phyloP scores from a whole-genome alignment of 2,797 vertebrate genomes.

The Lophotriccus pileatus region DNA sequence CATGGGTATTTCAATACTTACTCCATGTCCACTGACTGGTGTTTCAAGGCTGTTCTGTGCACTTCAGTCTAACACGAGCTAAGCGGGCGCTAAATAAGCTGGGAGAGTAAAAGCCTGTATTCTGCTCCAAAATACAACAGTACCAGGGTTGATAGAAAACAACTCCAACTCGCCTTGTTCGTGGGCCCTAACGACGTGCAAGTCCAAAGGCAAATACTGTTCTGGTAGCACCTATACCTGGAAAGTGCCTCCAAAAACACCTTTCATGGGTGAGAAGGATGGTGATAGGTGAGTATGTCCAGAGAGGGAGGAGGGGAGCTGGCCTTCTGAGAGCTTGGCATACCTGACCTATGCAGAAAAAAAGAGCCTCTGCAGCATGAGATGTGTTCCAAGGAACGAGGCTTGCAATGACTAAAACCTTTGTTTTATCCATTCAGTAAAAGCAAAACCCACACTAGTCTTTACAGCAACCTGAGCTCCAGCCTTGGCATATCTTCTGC shows the following conservation, averaged over 20 bases:
- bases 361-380: background rate
- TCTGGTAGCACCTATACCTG: background rate
- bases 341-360: background rate
- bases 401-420: background rate
- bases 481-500: background rate
- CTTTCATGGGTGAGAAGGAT: background rate
- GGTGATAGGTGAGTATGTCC: background rate
- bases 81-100: background rate
- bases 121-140: background rate
- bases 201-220: background rate
- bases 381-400: background rate
- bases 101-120: background rate
- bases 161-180: background rate
- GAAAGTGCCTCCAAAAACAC: background rate
- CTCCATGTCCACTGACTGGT: background rate
- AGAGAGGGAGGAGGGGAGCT: background rate
- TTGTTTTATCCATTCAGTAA: background rate
- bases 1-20: rapidly evolving
- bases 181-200: background rate
- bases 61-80: background rate
- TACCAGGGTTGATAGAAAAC: background rate
- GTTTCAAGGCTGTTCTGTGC: background rate
- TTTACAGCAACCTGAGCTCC: background rate
- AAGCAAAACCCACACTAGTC: background rate
- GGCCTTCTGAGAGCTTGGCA: background rate